Evolutionary conservation across 2,797 vertebrate species (phyloP), one percentile per base, ranked within the genome.

Genomic region (Melanotaenia maccullochi): DNA sequence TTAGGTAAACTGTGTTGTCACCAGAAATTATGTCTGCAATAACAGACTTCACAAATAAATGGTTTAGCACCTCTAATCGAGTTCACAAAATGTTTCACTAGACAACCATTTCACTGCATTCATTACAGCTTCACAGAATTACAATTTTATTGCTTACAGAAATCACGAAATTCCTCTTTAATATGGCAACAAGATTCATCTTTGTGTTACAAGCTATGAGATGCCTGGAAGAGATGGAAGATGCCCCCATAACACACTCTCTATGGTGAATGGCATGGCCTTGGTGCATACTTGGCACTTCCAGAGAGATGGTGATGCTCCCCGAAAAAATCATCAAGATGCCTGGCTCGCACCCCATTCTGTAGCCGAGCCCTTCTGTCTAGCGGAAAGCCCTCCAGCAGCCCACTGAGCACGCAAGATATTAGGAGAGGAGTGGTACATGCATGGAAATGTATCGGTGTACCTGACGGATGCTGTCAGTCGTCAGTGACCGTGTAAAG

Each of bases 281-380:
- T 92, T 85, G 90, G 86, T 91, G 90, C 84, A 87, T 87, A 74
- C 88, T 89, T 92, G 92, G 91, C 85, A 82, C 93, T 90, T 76
- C 83, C 84, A 88, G 86, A 92, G 89, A 93, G 92, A 93, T 89
- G 87, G 87, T 84, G 87, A 93, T 92, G 88, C 86, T 88, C 91
- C 90, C 89, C 75, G 81, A 92, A 92, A 90, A 90, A 91, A 89
- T 91, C 90, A 93, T 89, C 89, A 90, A 92, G 91, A 93, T 91
- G 93, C 85, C 91, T 94, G 94, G 94, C 92, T 92, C 87, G 82
- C 76, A 78, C 92, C 90, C 89, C 92, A 80, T 86, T 91, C 89
- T 87, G 90, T 85, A 89, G 93, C 88, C 85, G 87, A 91, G 93
- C 92, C 94, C 93, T 93, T 95, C 94, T 95, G 94, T 95, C 93